Percentiles rank a stretch among this genome's conserved stretches.
These are phyloP conservation scores for Acestrorhynchus altus DNA, from an alignment of 2,797 vertebrate genomes.

Conservation along the genomic window DNA sequence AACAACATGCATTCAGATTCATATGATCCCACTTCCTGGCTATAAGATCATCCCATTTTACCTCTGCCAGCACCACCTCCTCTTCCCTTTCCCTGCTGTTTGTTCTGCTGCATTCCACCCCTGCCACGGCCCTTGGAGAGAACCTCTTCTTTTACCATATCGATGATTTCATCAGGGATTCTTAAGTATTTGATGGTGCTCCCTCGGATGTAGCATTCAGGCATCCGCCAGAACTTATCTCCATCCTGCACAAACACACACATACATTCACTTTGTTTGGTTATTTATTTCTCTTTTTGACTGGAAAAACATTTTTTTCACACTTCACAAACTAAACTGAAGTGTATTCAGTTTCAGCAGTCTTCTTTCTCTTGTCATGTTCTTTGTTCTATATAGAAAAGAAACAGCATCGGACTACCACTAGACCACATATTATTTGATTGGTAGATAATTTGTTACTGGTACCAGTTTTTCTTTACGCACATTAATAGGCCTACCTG, in stretches of 20 bases:
- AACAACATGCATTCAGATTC: background rate
- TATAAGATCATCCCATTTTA: conserved; percentile 56
- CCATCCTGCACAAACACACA: conserved; percentile 86
- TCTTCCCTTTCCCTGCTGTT: conserved; percentile 89
- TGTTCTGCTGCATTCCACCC: conserved; percentile 92
- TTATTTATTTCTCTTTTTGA: background rate
- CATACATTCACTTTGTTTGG: background rate
- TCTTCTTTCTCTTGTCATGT: too few species aligned
- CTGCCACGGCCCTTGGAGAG: conserved; percentile 93
- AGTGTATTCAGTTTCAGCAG: too few species aligned
- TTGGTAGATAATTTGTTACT: background rate
- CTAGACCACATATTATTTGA: background rate
- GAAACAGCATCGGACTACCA: background rate
- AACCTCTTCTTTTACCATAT: conserved; percentile 99
- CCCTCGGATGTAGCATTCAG: conserved; percentile 96
- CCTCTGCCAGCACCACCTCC: conserved; percentile 85
- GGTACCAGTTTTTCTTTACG: too few species aligned
- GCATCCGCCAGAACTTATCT: conserved; percentile 99
- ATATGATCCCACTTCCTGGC: background rate
- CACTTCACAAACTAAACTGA: background rate
- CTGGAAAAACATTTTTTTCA: background rate
- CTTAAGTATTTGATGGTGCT: conserved; percentile 98
- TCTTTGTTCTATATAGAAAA: too few species aligned
- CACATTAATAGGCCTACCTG: too few species aligned
- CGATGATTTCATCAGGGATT: conserved; percentile 96